phyloP scores from a whole-genome alignment of 2,888 invertebrate genomes.

The Rhynchonema sp. region DNA sequence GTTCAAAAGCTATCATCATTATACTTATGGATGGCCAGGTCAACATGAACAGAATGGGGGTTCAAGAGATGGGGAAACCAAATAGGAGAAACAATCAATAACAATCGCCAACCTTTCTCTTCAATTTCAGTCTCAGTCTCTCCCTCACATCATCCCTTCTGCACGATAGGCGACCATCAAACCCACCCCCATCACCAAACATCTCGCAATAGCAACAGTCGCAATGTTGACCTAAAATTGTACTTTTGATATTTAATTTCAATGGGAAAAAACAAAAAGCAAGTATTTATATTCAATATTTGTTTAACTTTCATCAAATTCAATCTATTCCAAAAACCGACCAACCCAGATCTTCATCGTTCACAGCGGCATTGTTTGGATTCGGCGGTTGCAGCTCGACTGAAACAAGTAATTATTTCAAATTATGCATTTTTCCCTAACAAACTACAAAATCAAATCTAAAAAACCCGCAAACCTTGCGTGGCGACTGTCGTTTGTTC shows the following conservation, averaged over 20 bases:
- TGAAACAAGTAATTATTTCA: not conserved
- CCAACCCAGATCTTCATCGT: not conserved
- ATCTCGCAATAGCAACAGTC: conserved; percentile 61
- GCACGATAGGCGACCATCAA: not conserved
- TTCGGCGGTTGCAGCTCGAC: not conserved
- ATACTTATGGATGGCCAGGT: too few species aligned
- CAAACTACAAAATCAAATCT: too few species aligned
- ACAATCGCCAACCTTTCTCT: conserved; percentile 1
- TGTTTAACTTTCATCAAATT: too few species aligned
- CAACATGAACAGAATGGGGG: not conserved
- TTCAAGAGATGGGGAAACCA: not conserved
- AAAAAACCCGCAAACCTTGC: too few species aligned
- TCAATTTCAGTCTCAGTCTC: conserved; percentile 7
- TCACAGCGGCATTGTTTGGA: not conserved
- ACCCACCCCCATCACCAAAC: conserved; percentile 43
- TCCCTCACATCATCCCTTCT: conserved; percentile 6
- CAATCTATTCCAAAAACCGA: too few species aligned
- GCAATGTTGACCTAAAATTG: conserved; percentile 35
- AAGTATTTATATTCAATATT: too few species aligned
- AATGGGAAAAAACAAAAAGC: too few species aligned
- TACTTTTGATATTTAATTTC: too few species aligned
- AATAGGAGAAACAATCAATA: not conserved
- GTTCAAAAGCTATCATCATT: too few species aligned
- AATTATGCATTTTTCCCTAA: too few species aligned
- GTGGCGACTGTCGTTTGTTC: too few species aligned